Conservation (phyloP, 2,797 vertebrate species). For the Scolopax bukidnonensis region DNA sequence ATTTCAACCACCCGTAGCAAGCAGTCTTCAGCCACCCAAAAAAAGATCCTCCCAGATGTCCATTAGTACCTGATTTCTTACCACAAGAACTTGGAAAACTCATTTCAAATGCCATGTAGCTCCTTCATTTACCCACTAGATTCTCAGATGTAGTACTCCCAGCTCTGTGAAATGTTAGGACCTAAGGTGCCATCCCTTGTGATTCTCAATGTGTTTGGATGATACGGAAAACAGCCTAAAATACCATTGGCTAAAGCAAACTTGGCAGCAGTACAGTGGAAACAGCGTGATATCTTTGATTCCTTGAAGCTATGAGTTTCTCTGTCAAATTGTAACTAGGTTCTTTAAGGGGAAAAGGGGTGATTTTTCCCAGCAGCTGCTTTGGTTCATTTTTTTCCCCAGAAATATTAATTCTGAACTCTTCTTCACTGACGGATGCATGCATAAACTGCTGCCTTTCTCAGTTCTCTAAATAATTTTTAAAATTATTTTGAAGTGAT, state of each 20-base stretch:
- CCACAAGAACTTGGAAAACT: background rate
- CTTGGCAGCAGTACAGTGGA: conserved; percentile 34
- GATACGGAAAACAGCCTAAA: conserved; percentile 24
- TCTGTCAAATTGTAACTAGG: background rate
- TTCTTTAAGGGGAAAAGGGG: background rate
- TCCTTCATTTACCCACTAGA: background rate
- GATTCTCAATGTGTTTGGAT: background rate
- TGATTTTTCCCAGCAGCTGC: background rate
- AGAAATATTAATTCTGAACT: background rate
- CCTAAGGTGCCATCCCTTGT: background rate
- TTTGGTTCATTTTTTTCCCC: background rate
- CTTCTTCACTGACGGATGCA: background rate
- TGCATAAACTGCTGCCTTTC: background rate
- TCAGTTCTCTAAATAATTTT: background rate
- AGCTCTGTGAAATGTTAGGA: background rate
- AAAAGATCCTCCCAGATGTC: background rate
- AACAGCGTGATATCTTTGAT: conserved; percentile 22
- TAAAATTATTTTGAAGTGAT: background rate
- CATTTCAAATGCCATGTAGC: background rate
- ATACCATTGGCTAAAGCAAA: background rate
- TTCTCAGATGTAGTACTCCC: background rate
- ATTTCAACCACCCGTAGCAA: background rate
- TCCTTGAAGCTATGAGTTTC: background rate
- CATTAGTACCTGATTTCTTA: background rate
- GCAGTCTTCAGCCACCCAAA: background rate